A percentile compares a stretch with the other conserved stretches of the same genome.
Evolutionary conservation across 2,113 vertebrate species (phyloP).

Genomic region (Halcyon malimbica): DNA sequence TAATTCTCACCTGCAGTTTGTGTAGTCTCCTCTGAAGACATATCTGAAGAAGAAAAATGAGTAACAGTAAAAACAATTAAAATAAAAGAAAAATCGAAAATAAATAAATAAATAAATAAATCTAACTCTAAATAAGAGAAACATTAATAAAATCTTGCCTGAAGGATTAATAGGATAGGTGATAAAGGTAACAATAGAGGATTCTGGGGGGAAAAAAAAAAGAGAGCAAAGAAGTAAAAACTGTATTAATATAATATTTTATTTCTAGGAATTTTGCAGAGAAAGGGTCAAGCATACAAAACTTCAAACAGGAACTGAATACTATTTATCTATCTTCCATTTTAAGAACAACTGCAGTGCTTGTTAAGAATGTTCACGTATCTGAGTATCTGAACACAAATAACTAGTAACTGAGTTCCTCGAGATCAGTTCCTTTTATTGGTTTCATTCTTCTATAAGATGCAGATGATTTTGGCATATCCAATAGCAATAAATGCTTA

Average conservation of each 20-base stretch:
- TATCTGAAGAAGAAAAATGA: constrained; percentile 42
- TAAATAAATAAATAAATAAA: too few relatives aligned
- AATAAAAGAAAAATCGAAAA: constrained; percentile 17
- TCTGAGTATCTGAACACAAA: background rate
- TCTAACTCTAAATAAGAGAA: constrained; percentile 32
- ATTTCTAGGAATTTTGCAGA: background rate
- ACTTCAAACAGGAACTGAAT: background rate
- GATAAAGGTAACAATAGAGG: constrained; percentile 56
- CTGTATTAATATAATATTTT: background rate
- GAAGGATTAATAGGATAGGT: constrained; percentile 54
- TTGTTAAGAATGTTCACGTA: background rate
- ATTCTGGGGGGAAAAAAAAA: background rate
- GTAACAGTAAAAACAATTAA: background rate
- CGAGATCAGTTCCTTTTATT: background rate
- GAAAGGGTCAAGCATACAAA: background rate
- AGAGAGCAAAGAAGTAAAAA: background rate
- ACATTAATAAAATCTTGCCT: constrained; percentile 65
- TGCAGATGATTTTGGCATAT: background rate
- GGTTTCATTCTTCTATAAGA: background rate
- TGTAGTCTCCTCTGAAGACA: constrained; percentile 60
- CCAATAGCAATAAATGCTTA: background rate
- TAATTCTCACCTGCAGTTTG: constrained; percentile 69
- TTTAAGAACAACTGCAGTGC: background rate
- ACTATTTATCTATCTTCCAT: background rate
- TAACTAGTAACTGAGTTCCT: background rate